phyloP scores from a whole-genome alignment of 2,113 vertebrate species.

The Ranitomeya imitator region DNA sequence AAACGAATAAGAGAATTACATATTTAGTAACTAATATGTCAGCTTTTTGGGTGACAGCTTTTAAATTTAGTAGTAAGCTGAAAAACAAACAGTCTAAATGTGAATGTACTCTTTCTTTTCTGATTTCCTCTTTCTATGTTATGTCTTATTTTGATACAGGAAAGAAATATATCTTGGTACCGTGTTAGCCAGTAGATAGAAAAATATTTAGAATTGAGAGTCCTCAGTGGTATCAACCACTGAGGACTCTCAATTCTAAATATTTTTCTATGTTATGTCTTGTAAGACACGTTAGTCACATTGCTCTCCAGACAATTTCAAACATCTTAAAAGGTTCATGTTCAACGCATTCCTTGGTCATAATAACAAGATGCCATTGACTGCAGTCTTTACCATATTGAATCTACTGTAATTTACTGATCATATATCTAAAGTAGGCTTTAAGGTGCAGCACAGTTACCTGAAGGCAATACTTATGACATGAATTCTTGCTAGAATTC shows the following conservation, averaged over 20 bases:
- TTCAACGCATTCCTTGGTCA: neutral
- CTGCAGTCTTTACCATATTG: neutral
- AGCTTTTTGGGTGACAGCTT: neutral
- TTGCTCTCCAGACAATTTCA: slow-evolving; percentile 4
- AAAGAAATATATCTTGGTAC: no score
- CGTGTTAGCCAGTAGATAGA: no score
- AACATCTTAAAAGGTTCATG: slow-evolving; percentile 19
- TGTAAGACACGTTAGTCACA: neutral
- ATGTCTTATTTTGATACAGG: no score
- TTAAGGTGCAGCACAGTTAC: neutral
- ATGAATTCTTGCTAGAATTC: neutral
- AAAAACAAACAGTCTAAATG: slow-evolving; percentile 8
- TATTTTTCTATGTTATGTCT: neutral
- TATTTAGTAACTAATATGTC: neutral
- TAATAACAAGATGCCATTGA: neutral
- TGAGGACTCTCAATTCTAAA: no score
- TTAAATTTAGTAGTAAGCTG: neutral
- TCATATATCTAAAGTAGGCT: neutral
- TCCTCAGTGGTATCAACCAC: no score
- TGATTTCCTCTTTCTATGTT: neutral
- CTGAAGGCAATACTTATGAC: neutral
- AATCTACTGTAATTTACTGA: neutral
- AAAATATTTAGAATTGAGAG: no score
- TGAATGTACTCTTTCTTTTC: neutral
- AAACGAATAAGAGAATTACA: neutral